Evolutionary conservation across 2,888 invertebrate species (phyloP), one percentile per base, ranked within the genome.

Genomic region (Tetramorium bicarinatum): DNA sequence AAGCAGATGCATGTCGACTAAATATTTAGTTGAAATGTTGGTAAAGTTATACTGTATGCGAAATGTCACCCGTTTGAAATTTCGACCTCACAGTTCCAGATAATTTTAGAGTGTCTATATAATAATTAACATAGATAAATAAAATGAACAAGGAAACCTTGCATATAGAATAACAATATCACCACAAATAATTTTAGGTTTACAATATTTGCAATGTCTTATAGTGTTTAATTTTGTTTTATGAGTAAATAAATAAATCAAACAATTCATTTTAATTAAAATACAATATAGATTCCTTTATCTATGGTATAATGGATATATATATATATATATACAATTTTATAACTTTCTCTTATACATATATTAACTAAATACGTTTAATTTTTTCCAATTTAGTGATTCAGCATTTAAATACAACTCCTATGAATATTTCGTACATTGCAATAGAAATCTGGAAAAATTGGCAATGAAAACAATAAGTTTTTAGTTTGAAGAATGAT

Each of bases 1-100:
- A 72, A 72, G 34, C 21, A 18, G 71, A 80, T 80, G 59, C 38
- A 80, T 79, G 79, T 79, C 59, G 47, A 38, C 59, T 80, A 80
- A 80, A 80, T 80, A 80, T 80, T 80, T 80, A 71, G 59, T 47
- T 47, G 66, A 47, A 71, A 72, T 47, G 71, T 67, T 25, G 18
- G 18, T 21, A 38, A 71, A 79, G 71, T 72, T 80, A 61, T 74
- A 59, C 34, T 47, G 13, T 44, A 71, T 11, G 21, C n/a, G 38
- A 80, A 71, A 80, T 49, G 72, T 80, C 59, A 80, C 13, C 38
- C 3, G 8, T 13, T 47, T 3, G 47, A 59, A 72, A 59, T 59
- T 21, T 71, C 38, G 21, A 59, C 34, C 18, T 71, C 47, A 56
- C 11, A 34, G 18, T 25, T 29, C 25, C 66, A 67, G 29, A 47